Percentiles rank a stretch among this genome's conserved stretches.
Conservation (phyloP, 2,797 vertebrate species). For the Allobates femoralis region DNA sequence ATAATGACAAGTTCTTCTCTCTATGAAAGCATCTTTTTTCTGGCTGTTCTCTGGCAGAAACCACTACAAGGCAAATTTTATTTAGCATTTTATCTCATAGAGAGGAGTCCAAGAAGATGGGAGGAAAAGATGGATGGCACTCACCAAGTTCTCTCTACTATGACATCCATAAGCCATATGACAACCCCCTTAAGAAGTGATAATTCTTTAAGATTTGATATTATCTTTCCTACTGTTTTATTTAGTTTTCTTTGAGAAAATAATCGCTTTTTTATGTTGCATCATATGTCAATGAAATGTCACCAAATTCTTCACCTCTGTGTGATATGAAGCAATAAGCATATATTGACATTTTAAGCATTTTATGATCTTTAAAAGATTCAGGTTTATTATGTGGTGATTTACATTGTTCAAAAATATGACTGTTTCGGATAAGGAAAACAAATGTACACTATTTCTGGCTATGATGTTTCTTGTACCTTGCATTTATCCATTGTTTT, state of each 20-base stretch:
- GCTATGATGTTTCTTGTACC: too few relatives aligned
- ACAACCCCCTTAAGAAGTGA: background rate
- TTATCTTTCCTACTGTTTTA: background rate
- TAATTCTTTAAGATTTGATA: background rate
- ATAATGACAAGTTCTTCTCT: too few relatives aligned
- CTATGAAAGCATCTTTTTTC: too few relatives aligned
- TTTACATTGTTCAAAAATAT: background rate
- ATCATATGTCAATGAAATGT: conserved; percentile 3
- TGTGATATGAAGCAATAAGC: background rate
- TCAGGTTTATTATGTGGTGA: background rate
- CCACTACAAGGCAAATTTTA: too few relatives aligned
- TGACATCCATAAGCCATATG: background rate
- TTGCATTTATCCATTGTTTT: too few relatives aligned
- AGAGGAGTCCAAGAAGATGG: background rate
- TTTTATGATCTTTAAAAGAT: background rate
- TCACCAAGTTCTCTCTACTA: background rate
- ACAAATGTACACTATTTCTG: background rate
- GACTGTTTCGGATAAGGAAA: background rate
- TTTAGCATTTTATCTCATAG: background rate
- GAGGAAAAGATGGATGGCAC: too few relatives aligned
- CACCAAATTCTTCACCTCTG: background rate
- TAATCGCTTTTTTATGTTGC: background rate
- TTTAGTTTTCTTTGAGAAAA: background rate
- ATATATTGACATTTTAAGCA: conserved; percentile 10
- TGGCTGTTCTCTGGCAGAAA: too few relatives aligned